Conservation (phyloP, 2,113 vertebrate species). For the Bufo bufo region DNA sequence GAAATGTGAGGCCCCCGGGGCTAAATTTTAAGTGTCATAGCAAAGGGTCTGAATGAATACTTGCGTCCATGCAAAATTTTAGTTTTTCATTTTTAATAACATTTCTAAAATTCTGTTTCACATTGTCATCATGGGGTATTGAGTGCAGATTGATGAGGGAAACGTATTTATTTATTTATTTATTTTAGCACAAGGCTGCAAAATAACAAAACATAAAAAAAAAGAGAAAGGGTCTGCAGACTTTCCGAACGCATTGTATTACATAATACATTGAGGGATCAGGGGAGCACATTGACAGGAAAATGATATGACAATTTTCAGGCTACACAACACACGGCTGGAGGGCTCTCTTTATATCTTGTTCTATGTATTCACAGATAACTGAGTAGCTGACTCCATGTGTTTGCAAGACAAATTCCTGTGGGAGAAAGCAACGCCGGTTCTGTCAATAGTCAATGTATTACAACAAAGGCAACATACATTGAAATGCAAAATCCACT, state of each 20-base stretch:
- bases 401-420: constrained; percentile 19
- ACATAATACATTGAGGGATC: background rate
- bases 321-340: constrained; percentile 4
- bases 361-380: background rate
- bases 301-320: constrained; percentile 18
- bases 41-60: too few species aligned
- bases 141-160: too few species aligned
- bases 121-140: too few species aligned
- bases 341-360: background rate
- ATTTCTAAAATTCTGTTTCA: too few species aligned
- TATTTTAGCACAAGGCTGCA: too few species aligned
- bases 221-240: too few species aligned
- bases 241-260: background rate
- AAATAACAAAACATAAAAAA: too few species aligned
- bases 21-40: too few species aligned
- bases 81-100: too few species aligned
- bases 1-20: too few species aligned
- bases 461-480: constrained; percentile 37
- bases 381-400: background rate
- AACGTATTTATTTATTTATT: too few species aligned
- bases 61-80: too few species aligned
- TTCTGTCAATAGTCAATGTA: constrained; percentile 9
- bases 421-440: background rate
- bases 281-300: background rate
- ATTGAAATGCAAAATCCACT: constrained; percentile 40